These are phyloP conservation scores for Fratercula arctica DNA, from an alignment of 2,797 vertebrate genomes.

Conservation along the genomic window DNA sequence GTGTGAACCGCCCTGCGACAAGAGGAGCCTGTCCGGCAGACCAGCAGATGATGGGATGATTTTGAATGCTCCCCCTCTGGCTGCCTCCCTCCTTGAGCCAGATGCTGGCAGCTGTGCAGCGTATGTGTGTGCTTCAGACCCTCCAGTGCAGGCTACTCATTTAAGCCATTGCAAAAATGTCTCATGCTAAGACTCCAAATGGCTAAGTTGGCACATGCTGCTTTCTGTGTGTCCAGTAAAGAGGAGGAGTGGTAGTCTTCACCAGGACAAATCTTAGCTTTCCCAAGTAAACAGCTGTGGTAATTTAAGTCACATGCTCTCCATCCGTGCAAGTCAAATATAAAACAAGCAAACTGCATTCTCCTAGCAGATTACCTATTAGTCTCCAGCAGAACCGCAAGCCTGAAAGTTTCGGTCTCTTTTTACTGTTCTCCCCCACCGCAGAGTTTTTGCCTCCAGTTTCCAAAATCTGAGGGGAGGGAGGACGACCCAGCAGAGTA, in stretches of 20 bases:
- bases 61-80: background rate
- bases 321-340: fast-evolving
- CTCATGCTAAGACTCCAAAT: background rate
- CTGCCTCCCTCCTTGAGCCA: background rate
- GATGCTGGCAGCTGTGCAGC: background rate
- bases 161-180: background rate
- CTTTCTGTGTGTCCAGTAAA: background rate
- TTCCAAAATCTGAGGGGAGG: background rate
- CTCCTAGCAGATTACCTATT: background rate
- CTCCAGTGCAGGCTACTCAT: too few species aligned
- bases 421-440: background rate
- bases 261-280: background rate
- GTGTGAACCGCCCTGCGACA: fast-evolving
- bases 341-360: fast-evolving
- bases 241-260: background rate
- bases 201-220: background rate
- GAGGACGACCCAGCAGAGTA: background rate
- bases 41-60: background rate
- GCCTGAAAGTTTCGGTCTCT: background rate
- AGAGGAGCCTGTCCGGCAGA: background rate
- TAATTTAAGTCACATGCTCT: background rate
- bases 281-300: too few species aligned
- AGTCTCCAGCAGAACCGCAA: background rate
- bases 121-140: background rate
- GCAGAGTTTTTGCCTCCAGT: background rate